Base-by-base conservation (phyloP, 1,140 invertebrate species). In the Drosophila equinoxialis region DNA sequence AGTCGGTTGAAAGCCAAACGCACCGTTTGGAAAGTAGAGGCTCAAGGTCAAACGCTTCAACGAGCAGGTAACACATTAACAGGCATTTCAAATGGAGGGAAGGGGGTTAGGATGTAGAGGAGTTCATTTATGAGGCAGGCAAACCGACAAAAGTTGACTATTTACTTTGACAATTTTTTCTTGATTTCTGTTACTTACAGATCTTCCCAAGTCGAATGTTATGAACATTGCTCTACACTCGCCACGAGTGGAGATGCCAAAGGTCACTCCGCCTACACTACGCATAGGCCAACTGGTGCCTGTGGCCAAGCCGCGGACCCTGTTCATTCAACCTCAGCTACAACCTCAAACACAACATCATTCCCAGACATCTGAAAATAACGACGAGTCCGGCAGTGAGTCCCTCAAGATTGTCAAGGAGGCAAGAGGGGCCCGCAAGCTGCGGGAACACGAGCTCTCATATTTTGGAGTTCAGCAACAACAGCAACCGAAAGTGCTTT, bases 381-480 rank as follows among this genome's bases (percentile, higher is more conserved):
- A 62, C 13, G 84, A 89, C 1, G 75, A 91, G 3, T 77, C 84
- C 5, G 65, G 68, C 55, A 79, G 69, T 60, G 79, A 90, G 17
- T 74, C 87, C n/a, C 48, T 91, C 6, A 91, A 90, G 63, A 92
- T 91, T 59, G 74, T 92, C 3, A 92, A 91, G 42, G 91, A 92
- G 58, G 78, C 91, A 10, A 87, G 89, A n/a, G 91, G 91, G 6
- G 91, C 92, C 6, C 86, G 92, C 60, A 92, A 92, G 72, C 42
- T 93, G 11, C 90, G 91, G 7, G 91, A 93, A 17, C 92, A 93
- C 11, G 92, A 93, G 71, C 84, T 93, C 20, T 92, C 92, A 48
- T 93, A 92, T 68, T 93, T 93, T 64, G 92, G 92, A 4, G 79
- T 93, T 1, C 92, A 92, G n/a, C 69, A 76, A 10, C 64, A 75